phyloP scores from a whole-genome alignment of 2,888 invertebrate genomes.

The Brachypterus glaber region DNA sequence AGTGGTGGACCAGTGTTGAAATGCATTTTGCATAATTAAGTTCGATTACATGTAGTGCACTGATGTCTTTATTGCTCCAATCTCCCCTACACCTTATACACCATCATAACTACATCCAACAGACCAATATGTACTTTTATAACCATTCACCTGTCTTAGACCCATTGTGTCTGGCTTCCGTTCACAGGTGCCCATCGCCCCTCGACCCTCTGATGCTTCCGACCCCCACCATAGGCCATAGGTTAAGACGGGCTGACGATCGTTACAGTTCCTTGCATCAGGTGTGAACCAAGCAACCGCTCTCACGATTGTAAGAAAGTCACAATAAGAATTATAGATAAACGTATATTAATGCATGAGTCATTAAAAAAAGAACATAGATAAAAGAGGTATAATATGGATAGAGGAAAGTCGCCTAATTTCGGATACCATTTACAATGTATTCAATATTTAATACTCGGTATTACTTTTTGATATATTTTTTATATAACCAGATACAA shows the following conservation, averaged over 20 bases:
- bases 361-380: constrained; percentile 25
- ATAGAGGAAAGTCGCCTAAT: too few species aligned
- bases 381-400: too few species aligned
- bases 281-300: constrained; percentile 31
- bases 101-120: background rate
- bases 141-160: constrained; percentile 34
- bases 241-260: constrained; percentile 24
- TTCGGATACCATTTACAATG: too few species aligned
- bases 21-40: too few species aligned
- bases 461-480: too few species aligned
- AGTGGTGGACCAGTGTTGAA: too few species aligned
- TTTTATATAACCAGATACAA: too few species aligned
- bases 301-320: constrained; percentile 29
- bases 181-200: constrained; percentile 28
- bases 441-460: too few species aligned
- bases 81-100: too few species aligned
- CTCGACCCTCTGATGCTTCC: constrained; percentile 11
- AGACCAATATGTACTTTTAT: constrained; percentile 6
- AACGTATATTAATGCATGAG: constrained; percentile 32
- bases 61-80: too few species aligned
- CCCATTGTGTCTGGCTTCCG: constrained; percentile 31
- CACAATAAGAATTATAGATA: constrained; percentile 29
- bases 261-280: constrained; percentile 31
- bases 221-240: constrained; percentile 26
- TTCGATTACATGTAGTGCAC: too few species aligned